Evolutionary conservation across 2,888 invertebrate genomes (phyloP), one percentile per base, ranked within the genome.

Genomic region (Agrotis puta): DNA sequence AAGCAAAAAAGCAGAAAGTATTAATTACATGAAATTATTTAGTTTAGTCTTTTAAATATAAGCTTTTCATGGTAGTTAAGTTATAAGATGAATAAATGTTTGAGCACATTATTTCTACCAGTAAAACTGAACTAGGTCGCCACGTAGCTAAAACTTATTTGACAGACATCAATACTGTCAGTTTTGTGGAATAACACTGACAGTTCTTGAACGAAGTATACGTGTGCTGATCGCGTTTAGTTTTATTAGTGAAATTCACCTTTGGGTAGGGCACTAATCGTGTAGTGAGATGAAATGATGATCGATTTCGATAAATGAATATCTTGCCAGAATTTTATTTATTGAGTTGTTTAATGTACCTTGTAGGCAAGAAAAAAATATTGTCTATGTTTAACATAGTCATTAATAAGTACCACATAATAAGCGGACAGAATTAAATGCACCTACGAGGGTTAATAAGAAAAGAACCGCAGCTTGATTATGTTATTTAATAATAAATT

Each of bases 11-110:
- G n/a, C 59, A 56, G 13, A 56, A 70, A 56, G 48, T 77, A 77
- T 74, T 39, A 39, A 39, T 39, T 77, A 74, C 20, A 24, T 16
- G 43, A 57, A 75, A 66, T 66, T 39, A 75, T 75, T 66, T 67
- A 43, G 13, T 67, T 67, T 4, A 39, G n/a, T 65, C 5, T 64
- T 45, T 33, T 20, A 33, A 9, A 22, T 48, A 39, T 39, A 66
- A 24, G 39, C 4, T 14, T 3, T 11, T 24, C 14, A 11, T n/a
- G 22, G 18, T 20, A 27, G 13, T 33, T 14, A 27, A 13, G 11
- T 14, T 24, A 24, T n/a, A 33, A 33, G 33, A 33, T 14, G n/a
- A 33, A 33, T 18, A 45, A 33, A 47, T 47, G n/a, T 56, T 56
- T 6, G 56, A 13, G 13, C 27, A 24, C 14, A 54, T 33, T 39